Evolutionary conservation across 30 jellyfish, hydroid and myxozoan species (phyloP), one percentile per base, ranked within the genome.

Genomic region (Hydra vulgaris): DNA sequence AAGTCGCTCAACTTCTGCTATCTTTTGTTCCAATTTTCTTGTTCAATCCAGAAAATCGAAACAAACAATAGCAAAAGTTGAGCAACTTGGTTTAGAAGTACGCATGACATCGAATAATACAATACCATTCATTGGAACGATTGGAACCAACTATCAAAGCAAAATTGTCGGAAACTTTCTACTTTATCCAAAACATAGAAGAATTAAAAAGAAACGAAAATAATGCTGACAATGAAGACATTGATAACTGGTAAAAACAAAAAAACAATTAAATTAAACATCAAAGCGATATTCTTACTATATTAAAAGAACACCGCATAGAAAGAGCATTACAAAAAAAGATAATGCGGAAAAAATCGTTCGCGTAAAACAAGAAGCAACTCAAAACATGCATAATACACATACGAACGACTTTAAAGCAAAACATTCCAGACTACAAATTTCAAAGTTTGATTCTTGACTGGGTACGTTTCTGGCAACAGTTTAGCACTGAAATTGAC

Each of bases 381-480:
- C n/a, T n/a, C n/a, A 16, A n/a, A n/a, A n/a, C n/a, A n/a, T n/a
- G n/a, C n/a, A n/a, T n/a, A n/a, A n/a, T n/a, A n/a, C n/a, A n/a
- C 17, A 56, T 16, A n/a, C 71, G n/a, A 17, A 71, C n/a, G 26
- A 71, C n/a, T 53, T 15, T 16, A 74, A 74, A 26, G 82, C 78
- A 15, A 26, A 74, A 74, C 83, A 27, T 16, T 83, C 85, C 26
- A 27, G 61, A 55, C 52, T 78, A 27, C 83, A 40, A 55, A 53
- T 78, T 27, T 15, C 54, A 8, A 78, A 78, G 23, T 78, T 78
- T 56, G 84, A 78, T 40, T 83, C 53, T 24, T 19, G 96, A 87
- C 40, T 83, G 96, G 95, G 71, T 27, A 21, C 26, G 95, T 23
- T 87, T 82, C 70, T 75, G 94, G 90, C 72, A 81, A 73, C 93